Percentiles rank a stretch among this genome's conserved stretches.
Evolutionary conservation across 2,797 vertebrate species (phyloP).

Genomic region (Lithobates sylvaticus): DNA sequence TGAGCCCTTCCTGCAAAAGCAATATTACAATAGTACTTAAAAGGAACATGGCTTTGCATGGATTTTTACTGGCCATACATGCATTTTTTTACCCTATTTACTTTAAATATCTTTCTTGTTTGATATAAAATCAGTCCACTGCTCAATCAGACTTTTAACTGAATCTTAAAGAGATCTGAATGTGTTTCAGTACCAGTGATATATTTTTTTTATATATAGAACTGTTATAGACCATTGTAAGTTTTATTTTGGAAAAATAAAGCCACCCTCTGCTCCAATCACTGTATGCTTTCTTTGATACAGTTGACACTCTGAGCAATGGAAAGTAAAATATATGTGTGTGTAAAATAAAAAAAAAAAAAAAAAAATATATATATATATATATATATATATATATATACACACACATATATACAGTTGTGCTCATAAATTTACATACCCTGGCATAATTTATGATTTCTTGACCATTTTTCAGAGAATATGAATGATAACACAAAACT

Average conservation of each 20-base stretch:
- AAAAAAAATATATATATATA: too few species aligned
- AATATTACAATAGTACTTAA: constrained; percentile 11
- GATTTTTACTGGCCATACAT: not conserved
- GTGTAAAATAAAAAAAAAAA: too few species aligned
- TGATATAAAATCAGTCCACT: not conserved
- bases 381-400: too few species aligned
- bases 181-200: not conserved
- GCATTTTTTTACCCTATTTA: not conserved
- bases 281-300: too few species aligned
- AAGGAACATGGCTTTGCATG: not conserved
- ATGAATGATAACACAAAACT: too few species aligned
- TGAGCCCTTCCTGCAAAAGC: not conserved
- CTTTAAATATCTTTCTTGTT: not conserved
- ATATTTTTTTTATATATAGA: not conserved
- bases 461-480: too few species aligned
- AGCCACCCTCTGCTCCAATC: not conserved
- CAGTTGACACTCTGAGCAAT: too few species aligned
- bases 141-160: not conserved
- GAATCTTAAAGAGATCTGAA: not conserved
- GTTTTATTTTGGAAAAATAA: not conserved
- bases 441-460: too few species aligned
- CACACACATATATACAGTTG: too few species aligned
- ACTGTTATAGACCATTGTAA: not conserved
- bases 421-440: too few species aligned
- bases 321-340: too few species aligned